These are phyloP conservation scores for Saguinus midas DNA, from an alignment of 2,113 vertebrate species.

Conservation along the genomic window DNA sequence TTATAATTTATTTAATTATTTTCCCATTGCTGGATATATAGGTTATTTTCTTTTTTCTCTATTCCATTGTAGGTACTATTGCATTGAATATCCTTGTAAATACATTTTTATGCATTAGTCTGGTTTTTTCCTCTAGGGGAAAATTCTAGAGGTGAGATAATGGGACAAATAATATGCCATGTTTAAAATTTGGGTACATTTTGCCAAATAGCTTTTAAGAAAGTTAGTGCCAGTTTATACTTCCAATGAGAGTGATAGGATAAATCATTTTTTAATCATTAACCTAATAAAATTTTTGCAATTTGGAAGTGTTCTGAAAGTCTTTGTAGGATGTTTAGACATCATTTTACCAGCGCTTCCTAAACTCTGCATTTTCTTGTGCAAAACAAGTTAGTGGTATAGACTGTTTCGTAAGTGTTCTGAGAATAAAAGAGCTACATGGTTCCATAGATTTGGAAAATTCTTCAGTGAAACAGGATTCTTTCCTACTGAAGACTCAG, in stretches of 20 bases:
- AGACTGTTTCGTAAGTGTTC: neutral
- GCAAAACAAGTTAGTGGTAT: neutral
- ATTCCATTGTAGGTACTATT: neutral
- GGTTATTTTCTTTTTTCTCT: neutral
- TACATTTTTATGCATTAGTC: neutral
- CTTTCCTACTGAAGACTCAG: neutral
- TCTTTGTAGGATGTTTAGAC: neutral
- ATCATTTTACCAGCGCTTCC: neutral
- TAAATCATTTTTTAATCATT: neutral
- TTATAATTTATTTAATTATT: neutral
- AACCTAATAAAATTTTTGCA: neutral
- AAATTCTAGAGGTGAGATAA: neutral
- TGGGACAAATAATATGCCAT: neutral
- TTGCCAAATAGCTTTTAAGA: constrained; percentile 10
- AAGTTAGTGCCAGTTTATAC: neutral
- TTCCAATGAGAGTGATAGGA: neutral
- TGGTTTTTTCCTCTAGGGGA: neutral
- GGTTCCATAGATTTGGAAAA: constrained; percentile 1
- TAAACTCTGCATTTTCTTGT: neutral
- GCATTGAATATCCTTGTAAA: constrained; percentile 10
- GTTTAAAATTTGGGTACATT: constrained; percentile 31
- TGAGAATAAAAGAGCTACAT: neutral
- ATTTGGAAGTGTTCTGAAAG: neutral
- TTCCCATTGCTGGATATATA: neutral
- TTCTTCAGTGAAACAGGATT: neutral